A percentile compares a stretch with the other conserved stretches of the same genome.
phyloP scores from a whole-genome alignment of 2,888 invertebrate species.

The Petrophora chlorosata region DNA sequence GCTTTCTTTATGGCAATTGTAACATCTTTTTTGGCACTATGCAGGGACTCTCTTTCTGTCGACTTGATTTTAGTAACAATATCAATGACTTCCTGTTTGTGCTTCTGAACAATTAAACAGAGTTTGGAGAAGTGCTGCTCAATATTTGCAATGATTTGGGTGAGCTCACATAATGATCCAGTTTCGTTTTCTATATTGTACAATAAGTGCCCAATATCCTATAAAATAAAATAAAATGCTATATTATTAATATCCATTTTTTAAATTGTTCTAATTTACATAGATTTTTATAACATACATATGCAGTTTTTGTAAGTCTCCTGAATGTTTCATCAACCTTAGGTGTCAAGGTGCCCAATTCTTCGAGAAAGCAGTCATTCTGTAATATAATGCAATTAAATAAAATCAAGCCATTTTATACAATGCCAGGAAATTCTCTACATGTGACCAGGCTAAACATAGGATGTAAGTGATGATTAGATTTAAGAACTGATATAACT shows the following conservation, averaged over 20 bases:
- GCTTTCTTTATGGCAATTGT: constrained; percentile 56
- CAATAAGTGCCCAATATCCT: constrained; percentile 72
- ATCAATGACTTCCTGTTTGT: constrained; percentile 72
- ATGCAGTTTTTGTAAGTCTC: constrained; percentile 72
- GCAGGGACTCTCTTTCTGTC: constrained; percentile 60
- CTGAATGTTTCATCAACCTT: constrained; percentile 68
- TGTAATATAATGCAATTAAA: constrained; percentile 40
- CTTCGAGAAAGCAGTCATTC: constrained; percentile 62
- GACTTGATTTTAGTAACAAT: constrained; percentile 56
- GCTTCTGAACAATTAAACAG: constrained; percentile 76
- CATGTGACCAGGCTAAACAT: too few relatives aligned
- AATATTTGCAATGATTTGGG: constrained; percentile 58
- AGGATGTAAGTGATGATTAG: too few relatives aligned
- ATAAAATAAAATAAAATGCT: too few relatives aligned
- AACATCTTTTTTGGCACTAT: constrained; percentile 54
- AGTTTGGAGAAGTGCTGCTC: constrained; percentile 81
- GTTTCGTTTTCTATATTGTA: constrained; percentile 61
- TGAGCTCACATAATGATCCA: constrained; percentile 52
- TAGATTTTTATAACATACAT: too few relatives aligned
- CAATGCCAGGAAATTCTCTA: too few relatives aligned
- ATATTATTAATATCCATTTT: too few relatives aligned
- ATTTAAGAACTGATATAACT: too few relatives aligned
- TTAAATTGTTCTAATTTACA: too few relatives aligned
- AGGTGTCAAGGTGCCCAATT: constrained; percentile 57
- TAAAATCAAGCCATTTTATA: too few relatives aligned